phyloP scores from a whole-genome alignment of 2,888 invertebrate species.

The Drosophila aldrichi region DNA sequence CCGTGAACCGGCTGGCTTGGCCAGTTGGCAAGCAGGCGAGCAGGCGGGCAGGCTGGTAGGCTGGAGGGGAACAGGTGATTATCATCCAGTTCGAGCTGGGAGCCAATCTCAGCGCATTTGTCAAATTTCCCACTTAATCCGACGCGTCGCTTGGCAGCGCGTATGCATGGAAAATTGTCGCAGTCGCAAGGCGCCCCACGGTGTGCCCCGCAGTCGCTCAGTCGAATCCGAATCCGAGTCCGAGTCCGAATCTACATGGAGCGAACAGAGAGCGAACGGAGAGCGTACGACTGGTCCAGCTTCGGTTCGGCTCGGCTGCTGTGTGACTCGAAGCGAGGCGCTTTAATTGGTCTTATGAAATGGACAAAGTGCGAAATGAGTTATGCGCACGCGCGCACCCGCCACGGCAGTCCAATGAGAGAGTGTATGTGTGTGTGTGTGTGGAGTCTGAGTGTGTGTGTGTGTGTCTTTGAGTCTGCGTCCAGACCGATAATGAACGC shows the following conservation, averaged over 20 bases:
- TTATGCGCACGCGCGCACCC: constrained; percentile 82
- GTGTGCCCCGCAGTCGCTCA: constrained; percentile 41
- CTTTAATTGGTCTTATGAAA: constrained; percentile 83
- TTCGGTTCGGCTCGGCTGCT: constrained; percentile 17
- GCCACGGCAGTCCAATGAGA: constrained; percentile 32
- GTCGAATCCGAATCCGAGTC: constrained; percentile 9
- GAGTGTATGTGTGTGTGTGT: constrained; percentile 4
- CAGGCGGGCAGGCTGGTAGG: neutral
- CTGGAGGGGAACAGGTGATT: constrained; percentile 63
- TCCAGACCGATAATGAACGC: constrained; percentile 79
- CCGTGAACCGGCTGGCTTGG: constrained; percentile 15
- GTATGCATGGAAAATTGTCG: constrained; percentile 75
- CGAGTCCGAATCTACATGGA: constrained; percentile 13
- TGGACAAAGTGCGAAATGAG: constrained; percentile 82
- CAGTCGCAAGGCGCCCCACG: constrained; percentile 68
- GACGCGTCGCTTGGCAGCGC: constrained; percentile 64
- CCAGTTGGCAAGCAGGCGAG: constrained; percentile 11
- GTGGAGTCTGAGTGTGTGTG: neutral
- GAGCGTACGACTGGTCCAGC: constrained; percentile 7
- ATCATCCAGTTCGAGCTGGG: constrained; percentile 64
- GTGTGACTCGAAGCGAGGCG: constrained; percentile 36
- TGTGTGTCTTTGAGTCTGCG: constrained; percentile 23
- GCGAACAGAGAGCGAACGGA: neutral
- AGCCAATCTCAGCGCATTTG: constrained; percentile 74
- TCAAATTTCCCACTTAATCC: constrained; percentile 82